Evolutionary conservation across 2,113 vertebrate species (phyloP).

Genomic region (Zingel zingel): DNA sequence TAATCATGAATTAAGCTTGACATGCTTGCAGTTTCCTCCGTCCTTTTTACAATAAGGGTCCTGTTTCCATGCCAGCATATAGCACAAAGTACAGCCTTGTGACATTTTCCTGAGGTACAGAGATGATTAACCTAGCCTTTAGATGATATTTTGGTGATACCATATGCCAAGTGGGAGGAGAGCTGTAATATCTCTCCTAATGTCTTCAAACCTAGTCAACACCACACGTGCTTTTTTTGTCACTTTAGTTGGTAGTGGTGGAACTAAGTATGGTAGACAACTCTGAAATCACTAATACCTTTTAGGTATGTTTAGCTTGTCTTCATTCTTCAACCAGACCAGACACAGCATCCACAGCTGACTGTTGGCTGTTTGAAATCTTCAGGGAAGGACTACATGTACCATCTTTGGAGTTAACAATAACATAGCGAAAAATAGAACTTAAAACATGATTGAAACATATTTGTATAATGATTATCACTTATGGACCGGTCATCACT

Average conservation of each 20-base stretch:
- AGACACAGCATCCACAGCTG: neutral
- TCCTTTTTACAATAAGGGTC: neutral
- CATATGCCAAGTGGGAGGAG: neutral
- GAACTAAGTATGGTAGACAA: neutral
- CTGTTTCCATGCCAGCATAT: neutral
- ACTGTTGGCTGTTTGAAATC: neutral
- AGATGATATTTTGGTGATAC: conserved; percentile 14
- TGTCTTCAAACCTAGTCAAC: neutral
- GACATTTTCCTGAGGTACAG: conserved; percentile 15
- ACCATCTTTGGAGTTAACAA: neutral
- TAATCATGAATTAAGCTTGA: conserved; percentile 3
- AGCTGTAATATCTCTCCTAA: too few relatives aligned
- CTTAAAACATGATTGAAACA: neutral
- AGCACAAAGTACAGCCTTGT: neutral
- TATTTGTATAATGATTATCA: neutral
- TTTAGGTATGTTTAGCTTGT: neutral
- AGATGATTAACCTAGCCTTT: conserved; percentile 26
- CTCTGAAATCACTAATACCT: neutral
- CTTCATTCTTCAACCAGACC: neutral
- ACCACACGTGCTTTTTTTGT: neutral
- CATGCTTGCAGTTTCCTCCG: neutral
- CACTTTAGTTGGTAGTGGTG: neutral
- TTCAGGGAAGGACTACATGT: neutral
- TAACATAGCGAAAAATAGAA: neutral
- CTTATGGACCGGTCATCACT: neutral